These are phyloP conservation scores for Ascidia mentula DNA, from an alignment of 23 tunicate species.

Conservation along the genomic window DNA sequence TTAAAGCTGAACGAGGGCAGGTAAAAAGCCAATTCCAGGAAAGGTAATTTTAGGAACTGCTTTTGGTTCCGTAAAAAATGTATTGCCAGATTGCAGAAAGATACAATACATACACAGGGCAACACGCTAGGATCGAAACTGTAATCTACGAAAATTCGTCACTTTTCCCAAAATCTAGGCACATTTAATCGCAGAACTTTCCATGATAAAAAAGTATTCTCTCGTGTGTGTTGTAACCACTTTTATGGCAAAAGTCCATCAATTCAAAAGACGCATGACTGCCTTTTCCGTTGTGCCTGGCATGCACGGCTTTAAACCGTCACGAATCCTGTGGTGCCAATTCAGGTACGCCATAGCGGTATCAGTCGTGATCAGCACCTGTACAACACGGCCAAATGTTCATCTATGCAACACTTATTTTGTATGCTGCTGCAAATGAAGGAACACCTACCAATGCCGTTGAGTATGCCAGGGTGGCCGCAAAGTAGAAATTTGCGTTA, in stretches of 20 bases:
- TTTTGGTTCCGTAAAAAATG: too few species aligned
- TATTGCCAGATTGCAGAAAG: too few species aligned
- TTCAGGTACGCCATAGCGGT: constrained; percentile 52
- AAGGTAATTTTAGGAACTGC: too few species aligned
- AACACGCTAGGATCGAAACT: too few species aligned
- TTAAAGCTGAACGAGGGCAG: too few species aligned
- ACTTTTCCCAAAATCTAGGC: too few species aligned
- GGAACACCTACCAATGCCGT: constrained; percentile 53
- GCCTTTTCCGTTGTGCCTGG: constrained; percentile 16
- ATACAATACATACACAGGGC: too few species aligned
- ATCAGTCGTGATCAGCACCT: constrained; percentile 64
- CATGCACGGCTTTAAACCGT: constrained; percentile 47
- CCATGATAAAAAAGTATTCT: too few species aligned
- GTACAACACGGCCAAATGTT: neutral
- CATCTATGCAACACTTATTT: neutral
- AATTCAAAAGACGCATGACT: neutral
- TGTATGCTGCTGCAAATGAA: neutral
- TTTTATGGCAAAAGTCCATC: neutral
- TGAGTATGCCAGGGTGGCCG: constrained; percentile 66
- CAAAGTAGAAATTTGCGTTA: constrained; percentile 94
- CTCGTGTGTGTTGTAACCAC: too few species aligned
- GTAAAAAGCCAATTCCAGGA: too few species aligned
- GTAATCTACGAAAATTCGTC: too few species aligned
- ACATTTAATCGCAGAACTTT: too few species aligned
- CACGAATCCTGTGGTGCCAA: constrained; percentile 48